Conservation (phyloP, 2,113 vertebrate genomes). For the Bufo bufo region DNA sequence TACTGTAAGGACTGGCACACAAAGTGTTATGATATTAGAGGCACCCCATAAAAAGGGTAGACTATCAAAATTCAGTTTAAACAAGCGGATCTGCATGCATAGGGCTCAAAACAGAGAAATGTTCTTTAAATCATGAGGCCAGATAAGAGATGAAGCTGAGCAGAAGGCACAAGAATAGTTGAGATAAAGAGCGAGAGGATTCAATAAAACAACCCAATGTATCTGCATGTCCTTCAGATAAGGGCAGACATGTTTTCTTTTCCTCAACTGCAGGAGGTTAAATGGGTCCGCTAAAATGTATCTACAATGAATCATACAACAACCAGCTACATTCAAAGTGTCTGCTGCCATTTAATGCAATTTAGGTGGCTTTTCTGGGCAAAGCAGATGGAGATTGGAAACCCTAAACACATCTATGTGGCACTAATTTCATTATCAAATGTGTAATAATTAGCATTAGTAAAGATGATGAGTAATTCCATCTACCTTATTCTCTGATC, state of each 20-base stretch:
- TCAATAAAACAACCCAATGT: conserved; percentile 28
- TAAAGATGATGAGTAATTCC: neutral
- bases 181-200: conserved; percentile 31
- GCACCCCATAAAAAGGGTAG: neutral
- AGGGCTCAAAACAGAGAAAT: conserved; percentile 15
- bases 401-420: neutral
- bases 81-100: neutral
- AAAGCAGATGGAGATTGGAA: neutral
- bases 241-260: conserved; percentile 34
- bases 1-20: neutral
- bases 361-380: neutral
- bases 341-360: neutral
- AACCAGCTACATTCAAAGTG: neutral
- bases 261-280: neutral
- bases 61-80: neutral
- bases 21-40: neutral
- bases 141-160: conserved; percentile 14
- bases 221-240: conserved; percentile 35
- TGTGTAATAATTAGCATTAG: neutral
- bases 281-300: conserved; percentile 6
- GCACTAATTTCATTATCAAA: neutral
- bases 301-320: conserved; percentile 8
- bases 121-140: conserved; percentile 30
- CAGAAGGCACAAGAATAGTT: conserved; percentile 24
- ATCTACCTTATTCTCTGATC: neutral